Evolutionary conservation across 2,113 vertebrate species (phyloP).

Genomic region (Mormoops blainvillei): DNA sequence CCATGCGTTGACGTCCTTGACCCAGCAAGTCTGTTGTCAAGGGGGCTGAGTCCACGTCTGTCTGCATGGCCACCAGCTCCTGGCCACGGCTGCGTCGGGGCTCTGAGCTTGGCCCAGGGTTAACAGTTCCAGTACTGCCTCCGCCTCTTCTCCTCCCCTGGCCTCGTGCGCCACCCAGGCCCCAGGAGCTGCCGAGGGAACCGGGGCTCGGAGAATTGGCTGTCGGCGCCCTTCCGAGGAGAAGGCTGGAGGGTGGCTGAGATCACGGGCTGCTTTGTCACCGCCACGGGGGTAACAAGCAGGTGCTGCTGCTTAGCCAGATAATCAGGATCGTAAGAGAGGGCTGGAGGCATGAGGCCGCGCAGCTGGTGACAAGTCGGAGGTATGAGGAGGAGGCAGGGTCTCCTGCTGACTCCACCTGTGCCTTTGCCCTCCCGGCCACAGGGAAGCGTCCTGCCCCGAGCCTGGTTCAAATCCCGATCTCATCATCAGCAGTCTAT

Average conservation of each 20-base stretch:
- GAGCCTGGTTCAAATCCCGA: neutral
- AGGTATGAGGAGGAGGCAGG: neutral
- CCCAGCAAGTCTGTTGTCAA: neutral
- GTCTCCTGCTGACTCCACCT: neutral
- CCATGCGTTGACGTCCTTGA: neutral
- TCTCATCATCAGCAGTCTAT: no score
- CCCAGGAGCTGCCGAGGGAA: neutral
- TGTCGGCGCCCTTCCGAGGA: neutral
- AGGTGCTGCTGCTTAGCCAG: neutral
- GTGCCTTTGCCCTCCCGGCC: neutral
- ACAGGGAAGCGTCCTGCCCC: neutral
- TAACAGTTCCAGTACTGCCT: neutral
- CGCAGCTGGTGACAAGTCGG: neutral
- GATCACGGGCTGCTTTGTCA: neutral
- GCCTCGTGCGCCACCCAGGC: neutral
- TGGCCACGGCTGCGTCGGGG: fast-evolving
- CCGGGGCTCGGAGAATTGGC: neutral
- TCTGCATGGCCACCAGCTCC: neutral
- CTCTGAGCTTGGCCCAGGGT: neutral
- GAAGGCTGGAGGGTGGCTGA: neutral
- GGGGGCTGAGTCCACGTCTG: neutral
- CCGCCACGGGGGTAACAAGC: neutral
- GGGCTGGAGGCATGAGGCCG: fast-evolving
- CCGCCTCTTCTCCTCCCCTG: neutral
- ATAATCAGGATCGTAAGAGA: neutral